These are phyloP conservation scores for Troides oblongomaculatus DNA, from an alignment of 2,888 invertebrate genomes.

Conservation along the genomic window DNA sequence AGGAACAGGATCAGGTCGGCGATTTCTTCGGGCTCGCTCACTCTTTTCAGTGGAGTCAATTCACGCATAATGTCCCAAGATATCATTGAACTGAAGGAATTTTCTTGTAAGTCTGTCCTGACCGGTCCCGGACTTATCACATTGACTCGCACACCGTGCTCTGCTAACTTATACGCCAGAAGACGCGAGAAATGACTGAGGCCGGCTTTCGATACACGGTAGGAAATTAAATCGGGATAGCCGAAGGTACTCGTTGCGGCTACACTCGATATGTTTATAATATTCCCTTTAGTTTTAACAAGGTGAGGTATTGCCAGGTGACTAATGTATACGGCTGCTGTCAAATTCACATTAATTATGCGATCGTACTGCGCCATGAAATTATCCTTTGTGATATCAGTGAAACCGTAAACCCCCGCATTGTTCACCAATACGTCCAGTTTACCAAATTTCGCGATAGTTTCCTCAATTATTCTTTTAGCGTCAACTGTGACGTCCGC, in stretches of 20 bases:
- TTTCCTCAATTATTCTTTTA: constrained; percentile 37
- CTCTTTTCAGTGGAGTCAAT: constrained; percentile 32
- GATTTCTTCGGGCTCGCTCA: constrained; percentile 44
- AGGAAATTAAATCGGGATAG: constrained; percentile 78
- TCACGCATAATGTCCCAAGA: background rate
- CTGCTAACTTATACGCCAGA: constrained; percentile 82
- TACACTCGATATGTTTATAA: constrained; percentile 93
- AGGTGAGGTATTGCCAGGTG: constrained; percentile 40
- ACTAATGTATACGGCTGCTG: constrained; percentile 38
- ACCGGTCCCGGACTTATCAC: constrained; percentile 86
- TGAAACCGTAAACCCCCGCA: constrained; percentile 38
- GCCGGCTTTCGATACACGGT: constrained; percentile 86
- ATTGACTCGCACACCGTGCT: constrained; percentile 82
- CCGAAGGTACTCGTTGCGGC: constrained; percentile 4
- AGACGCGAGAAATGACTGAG: constrained; percentile 87
- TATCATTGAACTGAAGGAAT: constrained; percentile 33
- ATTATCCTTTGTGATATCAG: constrained; percentile 34
- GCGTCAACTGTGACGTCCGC: constrained; percentile 44
- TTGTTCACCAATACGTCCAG: constrained; percentile 44
- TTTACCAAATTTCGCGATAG: constrained; percentile 39
- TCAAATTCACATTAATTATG: constrained; percentile 39
- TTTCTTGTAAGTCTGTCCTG: constrained; percentile 54
- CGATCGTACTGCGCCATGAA: constrained; percentile 40
- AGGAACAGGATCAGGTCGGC: constrained; percentile 42
- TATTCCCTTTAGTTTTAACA: constrained; percentile 71